Conservation (phyloP, 1,140 invertebrate genomes). For the Sogatella furcifera region DNA sequence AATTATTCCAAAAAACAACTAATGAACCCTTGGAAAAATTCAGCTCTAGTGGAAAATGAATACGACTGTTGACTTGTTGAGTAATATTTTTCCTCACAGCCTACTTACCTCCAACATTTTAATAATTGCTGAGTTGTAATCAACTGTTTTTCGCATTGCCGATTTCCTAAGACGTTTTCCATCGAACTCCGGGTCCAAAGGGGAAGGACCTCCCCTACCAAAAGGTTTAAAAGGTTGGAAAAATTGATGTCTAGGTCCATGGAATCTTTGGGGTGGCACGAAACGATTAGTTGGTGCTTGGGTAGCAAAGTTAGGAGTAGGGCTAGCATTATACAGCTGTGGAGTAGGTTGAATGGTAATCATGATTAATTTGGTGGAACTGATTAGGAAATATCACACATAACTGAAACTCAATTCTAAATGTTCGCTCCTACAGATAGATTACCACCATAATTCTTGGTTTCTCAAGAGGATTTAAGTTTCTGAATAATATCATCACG, state of each 20-base stretch:
- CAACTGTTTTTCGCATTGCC: slow-evolving; percentile 94
- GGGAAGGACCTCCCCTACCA: slow-evolving; percentile 14
- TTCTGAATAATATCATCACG: no score
- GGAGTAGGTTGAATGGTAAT: slow-evolving; percentile 22
- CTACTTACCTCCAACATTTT: slow-evolving; percentile 72
- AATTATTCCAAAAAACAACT: no score
- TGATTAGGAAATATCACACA: no score
- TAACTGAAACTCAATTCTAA: no score
- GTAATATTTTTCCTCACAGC: background rate
- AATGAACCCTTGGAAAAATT: no score
- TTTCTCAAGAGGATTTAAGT: no score
- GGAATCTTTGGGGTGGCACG: slow-evolving; percentile 12
- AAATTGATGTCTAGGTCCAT: slow-evolving; percentile 19
- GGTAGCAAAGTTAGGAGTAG: slow-evolving; percentile 15
- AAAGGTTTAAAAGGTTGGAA: slow-evolving; percentile 22
- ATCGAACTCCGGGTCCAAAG: slow-evolving; percentile 62
- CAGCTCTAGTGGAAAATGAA: no score
- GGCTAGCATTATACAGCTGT: slow-evolving; percentile 5
- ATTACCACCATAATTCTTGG: no score
- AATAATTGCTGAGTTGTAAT: slow-evolving; percentile 95
- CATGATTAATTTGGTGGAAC: slow-evolving; percentile 5
- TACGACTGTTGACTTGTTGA: no score
- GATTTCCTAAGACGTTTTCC: slow-evolving; percentile 92
- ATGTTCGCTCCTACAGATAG: no score
- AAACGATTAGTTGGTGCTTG: slow-evolving; percentile 3